Percentiles rank a stretch among this genome's conserved stretches.
Evolutionary conservation across 2,888 invertebrate species (phyloP).

Genomic region (Lymantria monacha): DNA sequence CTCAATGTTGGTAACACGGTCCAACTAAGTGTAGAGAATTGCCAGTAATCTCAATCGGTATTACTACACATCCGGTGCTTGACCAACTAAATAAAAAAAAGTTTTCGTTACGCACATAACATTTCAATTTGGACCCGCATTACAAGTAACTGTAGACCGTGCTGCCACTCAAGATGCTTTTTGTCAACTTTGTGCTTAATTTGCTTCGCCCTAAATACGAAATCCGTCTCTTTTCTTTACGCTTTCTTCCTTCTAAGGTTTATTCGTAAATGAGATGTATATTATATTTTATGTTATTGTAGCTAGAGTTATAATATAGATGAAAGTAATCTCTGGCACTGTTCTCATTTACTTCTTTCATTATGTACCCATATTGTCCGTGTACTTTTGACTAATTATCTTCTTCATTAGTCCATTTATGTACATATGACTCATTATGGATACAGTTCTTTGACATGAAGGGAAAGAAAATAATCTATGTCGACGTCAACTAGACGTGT

Average conservation of each 20-base stretch:
- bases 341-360: too few relatives aligned
- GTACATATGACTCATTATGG: too few relatives aligned
- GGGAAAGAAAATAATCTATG: too few relatives aligned
- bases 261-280: neutral
- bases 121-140: slow-evolving; percentile 62
- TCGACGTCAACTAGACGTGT: too few relatives aligned
- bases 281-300: neutral
- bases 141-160: slow-evolving; percentile 32
- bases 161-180: slow-evolving; percentile 41
- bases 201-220: slow-evolving; percentile 56
- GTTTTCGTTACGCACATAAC: slow-evolving; percentile 75
- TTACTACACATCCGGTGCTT: slow-evolving; percentile 71
- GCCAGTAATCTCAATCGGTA: slow-evolving; percentile 40
- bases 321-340: too few relatives aligned
- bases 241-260: slow-evolving; percentile 28
- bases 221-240: slow-evolving; percentile 33
- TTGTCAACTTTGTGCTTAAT: slow-evolving; percentile 72
- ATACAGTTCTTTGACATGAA: too few relatives aligned
- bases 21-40: slow-evolving; percentile 41
- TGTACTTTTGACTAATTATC: too few relatives aligned
- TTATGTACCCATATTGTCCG: too few relatives aligned
- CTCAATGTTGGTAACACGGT: slow-evolving; percentile 36
- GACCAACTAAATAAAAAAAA: slow-evolving; percentile 62
- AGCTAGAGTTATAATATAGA: too few relatives aligned
- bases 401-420: too few relatives aligned